Conservation (phyloP, 2,113 vertebrate genomes). For the Perca fluviatilis region DNA sequence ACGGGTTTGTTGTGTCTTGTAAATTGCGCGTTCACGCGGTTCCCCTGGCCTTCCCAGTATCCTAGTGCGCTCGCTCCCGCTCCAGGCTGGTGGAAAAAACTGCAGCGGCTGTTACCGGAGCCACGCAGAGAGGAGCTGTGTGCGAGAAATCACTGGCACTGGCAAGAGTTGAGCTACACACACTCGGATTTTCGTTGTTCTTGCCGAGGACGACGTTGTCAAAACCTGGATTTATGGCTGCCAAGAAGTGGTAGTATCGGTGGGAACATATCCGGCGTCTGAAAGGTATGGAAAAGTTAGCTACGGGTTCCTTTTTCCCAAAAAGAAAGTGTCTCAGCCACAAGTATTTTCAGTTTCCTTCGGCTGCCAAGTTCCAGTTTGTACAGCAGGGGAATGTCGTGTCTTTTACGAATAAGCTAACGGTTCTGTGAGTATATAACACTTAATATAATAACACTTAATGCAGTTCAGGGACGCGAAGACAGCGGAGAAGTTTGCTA, state of each 20-base stretch:
- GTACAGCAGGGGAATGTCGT: constrained; percentile 15
- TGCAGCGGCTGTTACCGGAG: constrained; percentile 75
- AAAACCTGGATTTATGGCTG: constrained; percentile 44
- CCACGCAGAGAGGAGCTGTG: constrained; percentile 68
- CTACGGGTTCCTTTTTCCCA: constrained; percentile 4
- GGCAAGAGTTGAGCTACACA: constrained; percentile 45
- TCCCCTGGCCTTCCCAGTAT: constrained; percentile 65
- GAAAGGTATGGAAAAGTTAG: constrained; percentile 79
- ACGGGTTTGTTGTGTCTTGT: constrained; percentile 4
- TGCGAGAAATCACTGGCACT: constrained; percentile 50
- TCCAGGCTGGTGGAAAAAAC: constrained; percentile 67
- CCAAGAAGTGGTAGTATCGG: constrained; percentile 18
- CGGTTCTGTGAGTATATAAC: background rate
- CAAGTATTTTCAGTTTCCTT: constrained; percentile 63
- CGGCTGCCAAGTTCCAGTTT: constrained; percentile 59
- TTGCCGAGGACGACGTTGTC: constrained; percentile 39
- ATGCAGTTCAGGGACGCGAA: constrained; percentile 4
- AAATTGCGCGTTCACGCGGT: constrained; percentile 66
- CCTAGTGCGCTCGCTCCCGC: constrained; percentile 73
- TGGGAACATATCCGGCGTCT: constrained; percentile 20
- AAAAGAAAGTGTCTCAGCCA: constrained; percentile 68
- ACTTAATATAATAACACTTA: background rate
- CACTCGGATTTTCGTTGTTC: constrained; percentile 45
- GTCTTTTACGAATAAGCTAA: constrained; percentile 17
- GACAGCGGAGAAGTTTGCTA: constrained; percentile 48